Conservation (phyloP, 2,888 invertebrate genomes). For the Diarsia rubi region DNA sequence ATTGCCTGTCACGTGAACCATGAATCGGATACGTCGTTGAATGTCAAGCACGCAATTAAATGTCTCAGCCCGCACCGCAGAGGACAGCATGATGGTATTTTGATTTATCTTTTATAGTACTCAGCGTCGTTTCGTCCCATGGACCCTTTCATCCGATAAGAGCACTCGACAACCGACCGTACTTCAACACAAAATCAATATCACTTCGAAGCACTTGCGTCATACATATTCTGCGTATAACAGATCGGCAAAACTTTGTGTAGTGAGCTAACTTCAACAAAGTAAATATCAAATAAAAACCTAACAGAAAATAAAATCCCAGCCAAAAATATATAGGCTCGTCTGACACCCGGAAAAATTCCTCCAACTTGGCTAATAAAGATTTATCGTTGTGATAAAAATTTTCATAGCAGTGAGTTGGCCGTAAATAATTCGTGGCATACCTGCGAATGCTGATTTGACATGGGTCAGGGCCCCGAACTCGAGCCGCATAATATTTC, state of each 20-base stretch:
- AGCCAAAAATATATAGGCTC: slow-evolving; percentile 60
- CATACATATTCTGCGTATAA: slow-evolving; percentile 49
- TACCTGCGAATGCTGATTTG: slow-evolving; percentile 90
- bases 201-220: slow-evolving; percentile 44
- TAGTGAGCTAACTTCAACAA: slow-evolving; percentile 33
- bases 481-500: slow-evolving; percentile 85
- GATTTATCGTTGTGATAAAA: slow-evolving; percentile 88
- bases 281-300: slow-evolving; percentile 54
- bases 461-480: slow-evolving; percentile 86
- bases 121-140: slow-evolving; percentile 48
- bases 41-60: slow-evolving; percentile 52
- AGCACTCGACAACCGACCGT: slow-evolving; percentile 56
- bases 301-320: slow-evolving; percentile 55
- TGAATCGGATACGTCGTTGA: slow-evolving; percentile 44
- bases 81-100: slow-evolving; percentile 49
- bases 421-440: slow-evolving; percentile 88
- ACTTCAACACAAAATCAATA: slow-evolving; percentile 63
- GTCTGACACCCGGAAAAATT: slow-evolving; percentile 73
- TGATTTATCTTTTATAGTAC: slow-evolving; percentile 48
- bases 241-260: slow-evolving; percentile 23
- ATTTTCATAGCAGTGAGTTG: slow-evolving; percentile 86
- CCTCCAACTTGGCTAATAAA: slow-evolving; percentile 84
- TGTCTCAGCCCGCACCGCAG: slow-evolving; percentile 37
- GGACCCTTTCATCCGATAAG: slow-evolving; percentile 57
- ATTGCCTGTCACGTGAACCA: slow-evolving; percentile 43